phyloP scores from a whole-genome alignment of 2,888 invertebrate genomes.

The Capitulum mitella region DNA sequence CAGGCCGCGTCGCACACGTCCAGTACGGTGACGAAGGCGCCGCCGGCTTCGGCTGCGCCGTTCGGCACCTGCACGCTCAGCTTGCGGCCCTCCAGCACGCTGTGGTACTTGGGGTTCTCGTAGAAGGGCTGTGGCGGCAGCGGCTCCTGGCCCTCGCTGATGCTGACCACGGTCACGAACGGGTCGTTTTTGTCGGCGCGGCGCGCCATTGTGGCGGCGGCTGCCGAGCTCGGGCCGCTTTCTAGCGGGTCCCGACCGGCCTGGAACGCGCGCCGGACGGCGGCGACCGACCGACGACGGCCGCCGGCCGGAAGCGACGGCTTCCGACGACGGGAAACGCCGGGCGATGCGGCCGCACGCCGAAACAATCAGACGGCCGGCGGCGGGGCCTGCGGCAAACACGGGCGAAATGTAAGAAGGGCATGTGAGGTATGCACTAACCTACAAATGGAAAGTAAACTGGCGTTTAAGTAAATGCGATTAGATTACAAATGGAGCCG shows the following conservation, averaged over 20 bases:
- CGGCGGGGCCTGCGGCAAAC: too few species aligned
- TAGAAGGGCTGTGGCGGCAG: not conserved
- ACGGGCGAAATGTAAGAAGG: too few species aligned
- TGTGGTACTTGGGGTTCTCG: slow-evolving; percentile 14
- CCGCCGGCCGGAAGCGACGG: not conserved
- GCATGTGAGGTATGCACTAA: too few species aligned
- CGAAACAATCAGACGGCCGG: not conserved
- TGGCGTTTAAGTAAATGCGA: too few species aligned
- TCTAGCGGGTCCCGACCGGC: too few species aligned
- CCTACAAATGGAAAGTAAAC: too few species aligned
- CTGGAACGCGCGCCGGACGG: not conserved
- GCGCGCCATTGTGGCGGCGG: not conserved
- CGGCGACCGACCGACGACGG: not conserved
- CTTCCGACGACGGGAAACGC: not conserved
- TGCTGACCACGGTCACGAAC: not conserved
- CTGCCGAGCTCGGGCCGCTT: not conserved
- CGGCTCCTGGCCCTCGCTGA: not conserved
- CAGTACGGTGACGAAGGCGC: not conserved
- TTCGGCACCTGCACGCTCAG: slow-evolving; percentile 15
- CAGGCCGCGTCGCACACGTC: not conserved
- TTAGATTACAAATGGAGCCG: too few species aligned
- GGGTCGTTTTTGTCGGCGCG: not conserved
- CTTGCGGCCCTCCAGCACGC: slow-evolving; percentile 22
- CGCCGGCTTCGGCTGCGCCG: not conserved
- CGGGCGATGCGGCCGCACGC: not conserved